Evolutionary conservation across 1,140 invertebrate species (phyloP), one percentile per base, ranked within the genome.

Genomic region (Sipha flava): DNA sequence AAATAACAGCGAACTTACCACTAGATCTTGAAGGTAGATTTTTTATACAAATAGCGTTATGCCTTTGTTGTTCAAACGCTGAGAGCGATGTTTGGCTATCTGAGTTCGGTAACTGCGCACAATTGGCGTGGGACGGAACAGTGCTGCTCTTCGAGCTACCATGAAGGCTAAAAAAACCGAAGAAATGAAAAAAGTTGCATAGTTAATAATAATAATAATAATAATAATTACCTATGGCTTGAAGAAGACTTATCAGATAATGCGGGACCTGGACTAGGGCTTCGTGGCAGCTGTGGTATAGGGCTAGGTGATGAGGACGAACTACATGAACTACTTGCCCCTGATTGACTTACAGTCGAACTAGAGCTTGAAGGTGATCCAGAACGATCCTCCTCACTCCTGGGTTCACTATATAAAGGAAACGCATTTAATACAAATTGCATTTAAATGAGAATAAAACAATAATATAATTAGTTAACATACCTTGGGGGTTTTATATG

Each of bases 1-100:
- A 73, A 45, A 45, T 57, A 62, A 75, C 16, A 81, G 3, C 16
- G 49, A 26, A 83, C 84, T 82, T 84, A 90, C 89, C 89, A 86
- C 89, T 90, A 81, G 95, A 97, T 82, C 95, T 88, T 59, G 92
- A 89, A 79, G 95, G 95, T 82, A 98, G 87, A 86, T 97, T 96
- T 82, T 92, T 90, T 70, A 98, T 95, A 87, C 94, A 95, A 84
- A 98, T 97, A 54, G 94, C 95, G 80, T 96, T 86, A 45, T 94
- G 92, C 81, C 92, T 87, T 80, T 91, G 89, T 82, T 94, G 92
- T 83, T 92, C 91, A 81, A 70, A 26, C n/a, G n/a, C n/a, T 47
- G 89, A 77, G 23, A 77, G 31, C 12, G 73, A n/a, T 57, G 66
- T 70, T 62, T 34, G 45, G 29, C 31, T 43, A 18, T 66, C 62